Base-by-base conservation (phyloP, 2,888 invertebrate genomes). In the Schrankia costaestrigalis region DNA sequence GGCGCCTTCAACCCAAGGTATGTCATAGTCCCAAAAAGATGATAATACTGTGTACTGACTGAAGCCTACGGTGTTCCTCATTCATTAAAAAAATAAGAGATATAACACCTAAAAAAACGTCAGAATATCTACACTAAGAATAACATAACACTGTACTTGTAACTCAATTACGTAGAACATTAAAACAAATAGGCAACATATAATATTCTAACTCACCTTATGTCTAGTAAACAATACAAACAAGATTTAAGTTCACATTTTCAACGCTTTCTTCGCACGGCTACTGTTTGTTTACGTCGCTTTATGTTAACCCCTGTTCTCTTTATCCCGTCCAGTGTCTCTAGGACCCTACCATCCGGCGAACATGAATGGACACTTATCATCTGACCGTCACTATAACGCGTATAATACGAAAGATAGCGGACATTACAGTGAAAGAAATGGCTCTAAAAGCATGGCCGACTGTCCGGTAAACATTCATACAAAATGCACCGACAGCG, bases 381-480 rank as follows among this genome's bases (percentile, higher is more conserved):
- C 76, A 56, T 74, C 82, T 76, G 81, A 82, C 76, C 79, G 80
- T 66, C 78, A 82, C 71, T 84, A 81, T 82, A 81, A 81, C 78
- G 71, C 72, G 78, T 84, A 84, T 83, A 81, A 84, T 63, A 72
- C 73, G 79, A 83, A 82, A 86, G 86, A 85, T 83, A 85, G 76
- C 78, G 78, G 78, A 48, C 78, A 83, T 83, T 84, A 83, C 77
- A 73, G 61, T 78, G 82, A 87, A 79, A 84, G 86, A 77, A 80
- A 85, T 66, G 75, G 58, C 64, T 78, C 74, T 75, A 85, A 83
- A 71, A 71, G 69, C 71, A 56, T 63, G 63, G 68, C 68, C 63
- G 81, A 80, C 73, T 85, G 80, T 80, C 78, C 82, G 64, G 84
- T 74, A 83, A 86, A 84, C 78, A 84, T 65, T 81, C 79, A 84